These are phyloP conservation scores for Reticulitermes speratus DNA, from an alignment of 1,140 invertebrate species.

Conservation along the genomic window DNA sequence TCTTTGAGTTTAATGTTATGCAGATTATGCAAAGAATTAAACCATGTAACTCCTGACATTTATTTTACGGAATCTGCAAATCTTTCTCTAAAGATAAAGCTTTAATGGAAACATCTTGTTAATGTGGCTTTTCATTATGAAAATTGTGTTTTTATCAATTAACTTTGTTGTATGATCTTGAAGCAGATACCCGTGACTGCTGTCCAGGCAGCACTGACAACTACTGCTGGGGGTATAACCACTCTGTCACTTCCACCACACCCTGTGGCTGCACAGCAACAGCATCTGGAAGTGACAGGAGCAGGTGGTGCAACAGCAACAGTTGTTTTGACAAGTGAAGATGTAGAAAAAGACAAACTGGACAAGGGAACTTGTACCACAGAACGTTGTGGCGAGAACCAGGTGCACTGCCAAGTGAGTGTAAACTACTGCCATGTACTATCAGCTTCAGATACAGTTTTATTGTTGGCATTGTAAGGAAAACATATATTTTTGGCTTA, in stretches of 20 bases:
- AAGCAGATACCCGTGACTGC: slow-evolving; percentile 32
- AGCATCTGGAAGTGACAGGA: slow-evolving; percentile 27
- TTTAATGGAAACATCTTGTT: no score
- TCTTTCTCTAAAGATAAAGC: no score
- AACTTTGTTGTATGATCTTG: background rate
- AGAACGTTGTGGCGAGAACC: slow-evolving; percentile 37
- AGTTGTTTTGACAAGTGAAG: slow-evolving; percentile 36
- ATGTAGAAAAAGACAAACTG: slow-evolving; percentile 48
- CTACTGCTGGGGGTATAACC: slow-evolving; percentile 26
- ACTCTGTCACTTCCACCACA: slow-evolving; percentile 33
- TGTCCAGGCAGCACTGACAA: slow-evolving; percentile 26
- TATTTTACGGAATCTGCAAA: no score
- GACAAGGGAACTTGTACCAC: slow-evolving; percentile 46
- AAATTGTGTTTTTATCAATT: background rate
- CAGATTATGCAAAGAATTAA: no score
- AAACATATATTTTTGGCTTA: no score
- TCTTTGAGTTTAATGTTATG: no score
- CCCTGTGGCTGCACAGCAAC: background rate
- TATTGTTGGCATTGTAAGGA: background rate
- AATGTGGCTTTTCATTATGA: no score
- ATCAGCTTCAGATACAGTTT: background rate
- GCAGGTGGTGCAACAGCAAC: background rate
- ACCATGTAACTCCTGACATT: no score
- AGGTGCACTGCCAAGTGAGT: slow-evolving; percentile 48
- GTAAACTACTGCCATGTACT: background rate